Evolutionary conservation across 2,888 invertebrate species (phyloP), one percentile per base, ranked within the genome.

Genomic region (Spilarctia lutea): DNA sequence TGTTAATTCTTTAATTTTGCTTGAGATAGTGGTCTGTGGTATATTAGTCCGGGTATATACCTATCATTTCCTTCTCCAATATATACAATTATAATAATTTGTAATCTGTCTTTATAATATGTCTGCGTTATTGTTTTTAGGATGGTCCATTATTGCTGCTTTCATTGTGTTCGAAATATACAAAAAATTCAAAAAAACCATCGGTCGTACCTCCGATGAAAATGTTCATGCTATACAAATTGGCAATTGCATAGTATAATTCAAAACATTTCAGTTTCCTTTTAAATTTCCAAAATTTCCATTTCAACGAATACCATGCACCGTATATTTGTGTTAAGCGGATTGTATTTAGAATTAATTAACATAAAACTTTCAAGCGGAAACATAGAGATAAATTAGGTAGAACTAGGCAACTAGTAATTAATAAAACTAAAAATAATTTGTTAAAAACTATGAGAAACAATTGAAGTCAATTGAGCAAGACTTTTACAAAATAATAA

Each of bases 141-240:
- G 1, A n/a, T 11, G 10, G 13, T 27, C 0, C 27, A 56, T 27
- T 3, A 3, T n/a, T n/a, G n/a, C n/a, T n/a, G n/a, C n/a, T 1
- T 13, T 10, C 18, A 30, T 18, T 30, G 6, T 13, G 11, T 13
- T 60, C 4, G 13, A 27, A 30, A 30, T 27, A 27, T 27, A 60
- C n/a, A 56, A n/a, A 56, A n/a, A n/a, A n/a, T 2, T n/a, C 39
- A 56, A 56, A 10, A 3, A 56, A 7, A 4, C 2, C 18, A 0
- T 52, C 6, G 24, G 16, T 24, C 24, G 6, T 24, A 1, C 52
- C 52, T 24, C 8, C 20, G 24, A 24, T 52, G 24, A 52, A 52
- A 48, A 48, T 0, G 6, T 48, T 6, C 7, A 48, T 18, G 7
- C 4, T 48, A 16, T 27, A 27, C 30, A 63, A 63, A 63, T 30